A percentile compares a stretch with the other conserved stretches of the same genome.
Conservation (phyloP, 2,113 vertebrate species). For the Callaeas wilsoni region DNA sequence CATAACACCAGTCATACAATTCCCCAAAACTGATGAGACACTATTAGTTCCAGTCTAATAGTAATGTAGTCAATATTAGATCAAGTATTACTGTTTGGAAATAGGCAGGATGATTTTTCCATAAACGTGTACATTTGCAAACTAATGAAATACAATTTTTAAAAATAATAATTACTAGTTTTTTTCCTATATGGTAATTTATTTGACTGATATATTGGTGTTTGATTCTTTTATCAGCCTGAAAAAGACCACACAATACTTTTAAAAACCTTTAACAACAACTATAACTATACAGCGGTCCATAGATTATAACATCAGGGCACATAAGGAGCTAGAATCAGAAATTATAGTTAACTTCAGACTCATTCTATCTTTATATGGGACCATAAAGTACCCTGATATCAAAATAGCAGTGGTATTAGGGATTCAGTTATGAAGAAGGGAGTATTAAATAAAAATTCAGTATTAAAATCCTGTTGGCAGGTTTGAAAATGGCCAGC, state of each 20-base stretch:
- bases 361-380: background rate
- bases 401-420: background rate
- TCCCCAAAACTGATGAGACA: background rate
- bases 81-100: background rate
- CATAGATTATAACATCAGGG: background rate
- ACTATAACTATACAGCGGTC: background rate
- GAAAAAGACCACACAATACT: background rate
- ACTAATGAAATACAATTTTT: background rate
- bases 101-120: background rate
- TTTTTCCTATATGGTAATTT: background rate
- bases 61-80: background rate
- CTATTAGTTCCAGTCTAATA: background rate
- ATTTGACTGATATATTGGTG: background rate
- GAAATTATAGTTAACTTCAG: background rate
- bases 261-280: background rate
- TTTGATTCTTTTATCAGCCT: background rate
- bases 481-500: background rate
- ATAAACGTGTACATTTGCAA: background rate
- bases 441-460: background rate
- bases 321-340: background rate
- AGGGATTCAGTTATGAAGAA: background rate
- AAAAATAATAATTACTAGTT: background rate
- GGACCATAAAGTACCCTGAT: background rate
- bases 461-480: background rate
- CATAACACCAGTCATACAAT: background rate